Evolutionary conservation across 2,888 invertebrate genomes (phyloP).

Genomic region (Callinectes sapidus): DNA sequence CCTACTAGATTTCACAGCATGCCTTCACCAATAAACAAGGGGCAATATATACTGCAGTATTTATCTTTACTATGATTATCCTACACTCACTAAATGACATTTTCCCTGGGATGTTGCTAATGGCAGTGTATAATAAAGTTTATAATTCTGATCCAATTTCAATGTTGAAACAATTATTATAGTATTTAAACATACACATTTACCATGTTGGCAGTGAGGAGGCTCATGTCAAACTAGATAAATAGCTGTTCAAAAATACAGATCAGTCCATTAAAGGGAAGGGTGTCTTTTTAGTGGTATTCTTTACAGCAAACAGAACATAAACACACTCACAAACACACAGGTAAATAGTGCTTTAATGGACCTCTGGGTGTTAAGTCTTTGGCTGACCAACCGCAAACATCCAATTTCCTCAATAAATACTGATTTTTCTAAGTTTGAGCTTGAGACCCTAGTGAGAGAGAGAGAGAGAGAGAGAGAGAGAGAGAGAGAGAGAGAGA

Average conservation of each 20-base stretch:
- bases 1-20: constrained; percentile 30
- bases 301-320: constrained; percentile 4
- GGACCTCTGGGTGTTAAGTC: neutral
- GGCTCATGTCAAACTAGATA: constrained; percentile 58
- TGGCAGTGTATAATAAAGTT: constrained; percentile 66
- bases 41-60: constrained; percentile 47
- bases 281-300: neutral
- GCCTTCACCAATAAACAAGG: constrained; percentile 61
- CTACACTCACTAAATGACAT: constrained; percentile 67
- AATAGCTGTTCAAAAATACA: constrained; percentile 49
- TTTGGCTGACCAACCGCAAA: neutral
- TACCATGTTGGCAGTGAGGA: constrained; percentile 67
- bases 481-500: neutral
- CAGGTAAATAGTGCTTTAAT: constrained; percentile 11
- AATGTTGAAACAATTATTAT: constrained; percentile 56
- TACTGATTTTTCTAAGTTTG: neutral
- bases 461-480: constrained; percentile 16
- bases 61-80: constrained; percentile 54
- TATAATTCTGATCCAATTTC: constrained; percentile 56
- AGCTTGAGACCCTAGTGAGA: neutral
- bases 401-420: neutral
- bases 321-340: neutral
- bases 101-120: constrained; percentile 69
- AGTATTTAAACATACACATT: constrained; percentile 61
- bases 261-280: neutral